Percentiles rank a stretch among this genome's conserved stretches.
Evolutionary conservation across 2,113 vertebrate species (phyloP).

Genomic region (Gopherus evgoodei): DNA sequence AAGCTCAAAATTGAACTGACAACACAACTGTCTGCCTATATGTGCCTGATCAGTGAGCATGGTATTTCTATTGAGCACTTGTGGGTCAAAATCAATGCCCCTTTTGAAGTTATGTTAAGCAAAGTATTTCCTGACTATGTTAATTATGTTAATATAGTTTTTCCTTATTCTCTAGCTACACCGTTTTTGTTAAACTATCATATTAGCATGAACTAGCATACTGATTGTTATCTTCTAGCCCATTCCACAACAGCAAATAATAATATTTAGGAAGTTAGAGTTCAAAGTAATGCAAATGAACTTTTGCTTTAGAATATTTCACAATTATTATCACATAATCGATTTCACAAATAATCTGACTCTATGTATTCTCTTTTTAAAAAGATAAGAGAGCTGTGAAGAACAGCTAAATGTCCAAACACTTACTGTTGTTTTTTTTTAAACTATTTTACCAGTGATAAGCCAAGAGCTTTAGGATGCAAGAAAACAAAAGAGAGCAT

Average conservation of each 20-base stretch:
- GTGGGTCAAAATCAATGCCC: rapidly evolving
- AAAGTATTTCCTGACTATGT: not conserved
- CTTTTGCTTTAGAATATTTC: not conserved
- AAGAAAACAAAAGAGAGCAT: not conserved
- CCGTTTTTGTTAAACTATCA: not conserved
- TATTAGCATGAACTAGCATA: not conserved
- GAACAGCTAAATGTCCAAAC: not conserved
- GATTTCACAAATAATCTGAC: not conserved
- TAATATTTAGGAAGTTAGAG: not conserved
- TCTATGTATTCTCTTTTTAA: not conserved
- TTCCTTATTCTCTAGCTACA: not conserved
- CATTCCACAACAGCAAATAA: not conserved
- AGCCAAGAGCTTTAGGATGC: not conserved
- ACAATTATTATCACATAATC: not conserved
- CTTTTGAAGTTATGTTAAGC: not conserved
- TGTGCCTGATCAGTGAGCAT: rapidly evolving
- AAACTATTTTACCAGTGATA: not conserved
- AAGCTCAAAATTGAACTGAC: not conserved
- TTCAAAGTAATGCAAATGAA: not conserved
- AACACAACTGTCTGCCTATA: not conserved
- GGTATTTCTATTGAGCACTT: not conserved
- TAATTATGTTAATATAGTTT: not conserved
- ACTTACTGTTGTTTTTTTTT: not conserved
- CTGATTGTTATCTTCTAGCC: not conserved
- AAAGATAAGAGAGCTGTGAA: not conserved